A percentile compares a stretch with the other conserved stretches of the same genome.
These are phyloP conservation scores for Isoperla grammatica DNA, from an alignment of 2,888 invertebrate species.

Conservation along the genomic window DNA sequence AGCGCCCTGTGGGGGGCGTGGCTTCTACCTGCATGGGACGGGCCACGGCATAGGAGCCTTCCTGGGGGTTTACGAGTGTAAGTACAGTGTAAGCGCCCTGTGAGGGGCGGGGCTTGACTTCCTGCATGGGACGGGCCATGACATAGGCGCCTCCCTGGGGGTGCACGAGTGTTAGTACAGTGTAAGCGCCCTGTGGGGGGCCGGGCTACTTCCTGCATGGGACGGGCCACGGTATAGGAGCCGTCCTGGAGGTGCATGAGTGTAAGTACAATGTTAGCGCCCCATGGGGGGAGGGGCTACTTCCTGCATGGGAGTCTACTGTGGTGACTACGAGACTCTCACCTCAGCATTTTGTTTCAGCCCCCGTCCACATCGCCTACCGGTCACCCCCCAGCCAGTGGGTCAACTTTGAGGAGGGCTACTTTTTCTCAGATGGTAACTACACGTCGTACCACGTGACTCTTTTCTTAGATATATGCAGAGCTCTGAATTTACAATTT, in stretches of 20 bases:
- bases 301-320: not conserved
- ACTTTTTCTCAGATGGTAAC: slow-evolving; percentile 71
- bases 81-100: too few relatives aligned
- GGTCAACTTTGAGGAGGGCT: slow-evolving; percentile 63
- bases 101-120: slow-evolving; percentile 88
- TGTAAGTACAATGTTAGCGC: too few relatives aligned
- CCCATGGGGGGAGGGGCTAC: not conserved
- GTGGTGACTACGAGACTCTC: not conserved
- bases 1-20: too few relatives aligned
- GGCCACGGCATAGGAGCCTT: too few relatives aligned
- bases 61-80: too few relatives aligned
- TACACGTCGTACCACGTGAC: slow-evolving; percentile 12
- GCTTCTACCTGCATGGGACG: too few relatives aligned
- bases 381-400: slow-evolving; percentile 47
- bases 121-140: slow-evolving; percentile 85
- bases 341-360: slow-evolving; percentile 50
- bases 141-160: slow-evolving; percentile 76
- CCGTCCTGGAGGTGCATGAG: too few relatives aligned
- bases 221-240: too few relatives aligned
- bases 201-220: too few relatives aligned
- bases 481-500: too few relatives aligned
- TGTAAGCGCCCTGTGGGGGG: too few relatives aligned
- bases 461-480: too few relatives aligned
- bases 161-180: slow-evolving; percentile 79
- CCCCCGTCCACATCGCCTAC: slow-evolving; percentile 70